A percentile compares a stretch with the other conserved stretches of the same genome.
phyloP scores from a whole-genome alignment of 2,888 invertebrate species.

The Tanaodytes sp. region DNA sequence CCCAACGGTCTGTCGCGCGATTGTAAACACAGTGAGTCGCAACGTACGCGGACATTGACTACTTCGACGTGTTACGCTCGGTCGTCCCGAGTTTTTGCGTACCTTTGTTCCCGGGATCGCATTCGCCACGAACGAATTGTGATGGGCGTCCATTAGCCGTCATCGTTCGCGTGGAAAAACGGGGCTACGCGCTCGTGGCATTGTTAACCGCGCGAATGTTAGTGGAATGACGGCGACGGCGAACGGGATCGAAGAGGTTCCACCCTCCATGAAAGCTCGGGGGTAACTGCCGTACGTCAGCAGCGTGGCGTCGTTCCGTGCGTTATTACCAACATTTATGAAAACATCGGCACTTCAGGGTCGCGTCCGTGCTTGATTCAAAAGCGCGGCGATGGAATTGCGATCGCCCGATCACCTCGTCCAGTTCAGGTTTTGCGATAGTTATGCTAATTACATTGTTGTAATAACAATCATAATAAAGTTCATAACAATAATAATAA shows the following conservation, averaged over 20 bases:
- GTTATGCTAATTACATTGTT: too few relatives aligned
- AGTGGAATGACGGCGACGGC: neutral
- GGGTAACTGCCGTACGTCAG: slow-evolving; percentile 64
- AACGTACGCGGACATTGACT: slow-evolving; percentile 14
- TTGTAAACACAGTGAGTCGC: slow-evolving; percentile 12
- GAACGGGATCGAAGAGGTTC: slow-evolving; percentile 49
- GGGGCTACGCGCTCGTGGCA: slow-evolving; percentile 1
- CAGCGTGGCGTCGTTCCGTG: slow-evolving; percentile 61
- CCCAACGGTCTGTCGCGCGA: too few relatives aligned
- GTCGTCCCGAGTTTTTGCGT: neutral
- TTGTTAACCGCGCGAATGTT: slow-evolving; percentile 17
- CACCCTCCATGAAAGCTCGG: slow-evolving; percentile 63
- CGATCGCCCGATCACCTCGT: too few relatives aligned
- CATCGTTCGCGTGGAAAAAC: slow-evolving; percentile 12
- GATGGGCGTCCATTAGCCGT: neutral
- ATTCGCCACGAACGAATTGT: neutral
- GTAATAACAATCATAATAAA: too few relatives aligned
- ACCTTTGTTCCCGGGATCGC: slow-evolving; percentile 6
- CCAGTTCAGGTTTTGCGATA: too few relatives aligned
- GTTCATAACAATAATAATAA: too few relatives aligned
- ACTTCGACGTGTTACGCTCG: slow-evolving; percentile 29
- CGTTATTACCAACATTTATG: slow-evolving; percentile 58
- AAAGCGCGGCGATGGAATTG: too few relatives aligned
- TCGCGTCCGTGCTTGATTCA: too few relatives aligned
- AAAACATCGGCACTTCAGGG: slow-evolving; percentile 52